These are phyloP conservation scores for Crenuchus spilurus DNA, from an alignment of 2,797 vertebrate species.

Conservation along the genomic window DNA sequence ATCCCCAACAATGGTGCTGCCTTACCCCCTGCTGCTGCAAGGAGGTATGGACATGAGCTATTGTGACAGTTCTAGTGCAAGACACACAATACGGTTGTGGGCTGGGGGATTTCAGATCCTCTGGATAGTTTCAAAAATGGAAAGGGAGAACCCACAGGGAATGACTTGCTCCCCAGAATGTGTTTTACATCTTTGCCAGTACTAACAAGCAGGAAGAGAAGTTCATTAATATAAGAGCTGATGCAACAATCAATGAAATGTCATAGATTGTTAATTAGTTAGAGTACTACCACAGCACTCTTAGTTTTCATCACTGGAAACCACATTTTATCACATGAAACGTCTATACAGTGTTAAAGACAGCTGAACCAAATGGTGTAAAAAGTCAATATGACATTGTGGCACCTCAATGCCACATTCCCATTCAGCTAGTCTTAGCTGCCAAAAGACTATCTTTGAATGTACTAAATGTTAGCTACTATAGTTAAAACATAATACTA, in stretches of 20 bases:
- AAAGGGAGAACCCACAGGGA: conserved; percentile 6
- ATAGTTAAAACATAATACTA: too few species aligned
- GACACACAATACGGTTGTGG: conserved; percentile 70
- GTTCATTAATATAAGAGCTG: neutral
- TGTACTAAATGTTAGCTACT: too few species aligned
- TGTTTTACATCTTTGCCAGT: neutral
- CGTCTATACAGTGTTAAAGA: too few species aligned
- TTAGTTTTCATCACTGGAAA: too few species aligned
- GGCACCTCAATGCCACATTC: too few species aligned
- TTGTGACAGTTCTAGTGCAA: conserved; percentile 83
- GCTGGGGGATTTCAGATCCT: conserved; percentile 32
- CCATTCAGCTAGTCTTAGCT: too few species aligned
- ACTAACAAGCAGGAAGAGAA: neutral
- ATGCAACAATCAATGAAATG: neutral
- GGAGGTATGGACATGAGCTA: conserved; percentile 78
- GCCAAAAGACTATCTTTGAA: too few species aligned
- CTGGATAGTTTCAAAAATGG: conserved; percentile 21
- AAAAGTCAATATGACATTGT: too few species aligned
- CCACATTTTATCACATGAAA: too few species aligned
- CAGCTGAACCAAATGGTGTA: too few species aligned
- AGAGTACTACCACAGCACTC: too few species aligned
- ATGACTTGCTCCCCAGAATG: neutral
- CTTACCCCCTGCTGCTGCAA: conserved; percentile 75
- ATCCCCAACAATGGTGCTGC: conserved; percentile 75
- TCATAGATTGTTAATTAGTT: too few species aligned